Evolutionary conservation across 2,113 vertebrate species (phyloP), one percentile per base, ranked within the genome.

Genomic region (Nicator chloris): DNA sequence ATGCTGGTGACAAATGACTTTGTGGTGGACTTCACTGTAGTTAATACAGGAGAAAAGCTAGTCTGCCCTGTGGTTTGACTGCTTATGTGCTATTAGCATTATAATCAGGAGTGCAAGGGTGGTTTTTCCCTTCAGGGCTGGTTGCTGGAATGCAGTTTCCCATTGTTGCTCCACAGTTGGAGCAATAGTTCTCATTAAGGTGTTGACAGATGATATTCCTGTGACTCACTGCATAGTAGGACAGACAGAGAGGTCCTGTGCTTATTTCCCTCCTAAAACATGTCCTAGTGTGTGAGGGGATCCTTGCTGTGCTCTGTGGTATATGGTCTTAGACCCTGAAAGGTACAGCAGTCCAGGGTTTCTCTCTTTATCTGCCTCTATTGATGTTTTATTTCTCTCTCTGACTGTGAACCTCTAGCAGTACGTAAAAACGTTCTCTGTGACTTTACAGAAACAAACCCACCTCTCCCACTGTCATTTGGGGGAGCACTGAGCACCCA

Each of bases 1-100:
- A 59, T 61, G n/a, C 40, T 89, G 81, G 69, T 95, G 84, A 95
- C 91, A 95, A 95, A 95, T 79, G 86, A 91, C 81, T 93, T 93
- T 64, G 73, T 93, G 69, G 77, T 95, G 84, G 89, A 85, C 83
- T 89, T 86, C 73, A 50, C 49, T 82, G 77, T 91, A 61, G 77
- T 89, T 95, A 95, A 76, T 65, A 65, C 57, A 57, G 57, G 73
- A 71, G 44, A 76, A 95, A 91, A 87, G 40, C 37, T 64, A 40
- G 5, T 68, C 37, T 93, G 31, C 65, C 49, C 65, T 89, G 37
- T 64, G n/a, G 20, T 89, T 84, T 93, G 57, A 33, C 73, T 91
- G 73, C 47, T 95, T 86, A 93, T 91, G 51, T 84, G 73, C 86
- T 82, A 79, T 95, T 87, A 95, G 49, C 69, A 71, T 91, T 91